Percentiles rank a stretch among this genome's conserved stretches.
Evolutionary conservation across 2,888 invertebrate species (phyloP).

Genomic region (Isotomurus palustris): DNA sequence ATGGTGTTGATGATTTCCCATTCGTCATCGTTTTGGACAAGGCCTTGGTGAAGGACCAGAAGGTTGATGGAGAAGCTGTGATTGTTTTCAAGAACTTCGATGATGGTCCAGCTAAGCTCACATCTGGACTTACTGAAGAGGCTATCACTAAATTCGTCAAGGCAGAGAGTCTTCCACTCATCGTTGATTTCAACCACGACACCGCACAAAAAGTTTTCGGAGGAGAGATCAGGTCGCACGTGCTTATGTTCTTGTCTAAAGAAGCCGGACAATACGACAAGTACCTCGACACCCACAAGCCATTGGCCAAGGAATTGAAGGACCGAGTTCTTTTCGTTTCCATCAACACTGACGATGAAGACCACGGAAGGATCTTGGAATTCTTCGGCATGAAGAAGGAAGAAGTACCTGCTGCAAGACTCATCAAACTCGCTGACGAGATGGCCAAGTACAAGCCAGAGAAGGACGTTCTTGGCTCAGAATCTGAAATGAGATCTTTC

Average conservation of each 20-base stretch:
- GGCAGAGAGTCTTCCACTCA: slow-evolving; percentile 77
- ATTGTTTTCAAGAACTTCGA: slow-evolving; percentile 93
- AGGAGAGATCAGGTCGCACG: slow-evolving; percentile 94
- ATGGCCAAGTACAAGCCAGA: slow-evolving; percentile 97
- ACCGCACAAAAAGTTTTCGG: slow-evolving; percentile 98
- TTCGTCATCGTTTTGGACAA: slow-evolving; percentile 81
- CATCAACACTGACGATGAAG: slow-evolving; percentile 90
- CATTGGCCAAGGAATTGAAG: slow-evolving; percentile 82
- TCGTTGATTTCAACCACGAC: slow-evolving; percentile 95
- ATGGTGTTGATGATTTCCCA: slow-evolving; percentile 74
- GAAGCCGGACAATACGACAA: slow-evolving; percentile 78
- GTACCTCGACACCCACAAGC: slow-evolving; percentile 69
- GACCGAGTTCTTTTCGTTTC: slow-evolving; percentile 87
- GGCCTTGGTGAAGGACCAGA: slow-evolving; percentile 72
- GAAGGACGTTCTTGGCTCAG: slow-evolving; percentile 63
- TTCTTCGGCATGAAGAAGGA: slow-evolving; percentile 98
- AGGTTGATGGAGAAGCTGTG: slow-evolving; percentile 71
- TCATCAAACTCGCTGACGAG: slow-evolving; percentile 92
- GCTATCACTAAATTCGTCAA: slow-evolving; percentile 76
- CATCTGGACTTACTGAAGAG: slow-evolving; percentile 64
- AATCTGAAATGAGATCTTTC: slow-evolving; percentile 63
- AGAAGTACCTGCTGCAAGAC: slow-evolving; percentile 82
- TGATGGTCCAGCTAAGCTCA: slow-evolving; percentile 70
- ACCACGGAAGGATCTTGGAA: slow-evolving; percentile 94
- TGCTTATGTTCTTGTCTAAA: slow-evolving; percentile 91